Base-by-base conservation (phyloP, 2,113 vertebrate genomes). In the Onychostruthus taczanowskii region DNA sequence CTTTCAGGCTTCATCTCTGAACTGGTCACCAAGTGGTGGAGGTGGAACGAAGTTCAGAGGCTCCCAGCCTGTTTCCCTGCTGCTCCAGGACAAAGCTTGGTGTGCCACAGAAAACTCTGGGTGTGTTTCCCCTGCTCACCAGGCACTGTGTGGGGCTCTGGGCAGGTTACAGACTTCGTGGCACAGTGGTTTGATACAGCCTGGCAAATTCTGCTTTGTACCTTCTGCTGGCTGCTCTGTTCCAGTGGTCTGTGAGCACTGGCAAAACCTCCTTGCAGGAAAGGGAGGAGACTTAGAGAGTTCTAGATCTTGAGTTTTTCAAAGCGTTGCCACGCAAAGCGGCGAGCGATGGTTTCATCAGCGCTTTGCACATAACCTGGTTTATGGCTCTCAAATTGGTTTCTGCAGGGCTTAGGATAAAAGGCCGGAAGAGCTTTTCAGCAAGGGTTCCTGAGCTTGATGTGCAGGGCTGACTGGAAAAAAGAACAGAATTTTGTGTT, bases 351-450 rank as follows among this genome's bases (percentile, higher is more conserved):
- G 63, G 55, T 30, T 91, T 91, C 59, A 26, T 72, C 66, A 16
- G 15, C 10, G 1, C 35, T 92, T 76, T 53, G 56, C n/a, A 15
- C 62, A 22, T 70, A 86, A 81, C 88, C 77, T 75, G 72, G 49
- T 70, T 77, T 75, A 27, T 52, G 70, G 61, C n/a, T 87, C 68
- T 52, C 83, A 68, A 44, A 59, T 78, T 69, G 53, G 61, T 95
- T 92, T 88, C 69, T 92, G 3, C 64, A 84, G 72, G 87, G 28
- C 39, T 90, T 19, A 41, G 49, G 73, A 86, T 88, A 67, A 93
- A 95, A 93, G 74, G 77, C 53, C 10, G 11, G 59, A 79, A 84
- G 81, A 82, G 89, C 49, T 74, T 93, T 92, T 82, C 89, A 89
- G 76, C 52, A 41, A 92, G 26, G 1, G 17, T 84, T 94, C 92